Evolutionary conservation across 92 coral and sea anemone genomes (phyloP).

Genomic region (Heliopora coerulea): DNA sequence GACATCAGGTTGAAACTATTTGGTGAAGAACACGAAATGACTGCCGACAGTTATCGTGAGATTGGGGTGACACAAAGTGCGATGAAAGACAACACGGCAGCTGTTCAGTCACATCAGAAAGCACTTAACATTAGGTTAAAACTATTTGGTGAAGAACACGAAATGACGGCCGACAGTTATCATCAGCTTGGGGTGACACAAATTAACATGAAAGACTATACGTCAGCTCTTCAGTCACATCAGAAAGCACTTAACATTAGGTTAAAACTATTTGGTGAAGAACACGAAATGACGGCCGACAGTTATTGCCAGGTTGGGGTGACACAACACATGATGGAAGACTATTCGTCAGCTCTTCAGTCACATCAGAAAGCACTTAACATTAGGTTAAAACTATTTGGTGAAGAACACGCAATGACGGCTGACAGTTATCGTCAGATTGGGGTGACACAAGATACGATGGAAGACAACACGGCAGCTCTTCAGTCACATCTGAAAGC

Average conservation of each 20-base stretch:
- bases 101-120: neutral
- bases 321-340: too few relatives aligned
- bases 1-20: neutral
- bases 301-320: too few relatives aligned
- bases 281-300: too few relatives aligned
- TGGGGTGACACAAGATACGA: too few relatives aligned
- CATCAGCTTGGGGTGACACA: neutral
- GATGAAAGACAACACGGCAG: neutral
- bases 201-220: neutral
- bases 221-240: conserved; percentile 1
- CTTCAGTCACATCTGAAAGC: too few relatives aligned
- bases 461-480: too few relatives aligned
- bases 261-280: too few relatives aligned
- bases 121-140: neutral
- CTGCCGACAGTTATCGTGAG: neutral
- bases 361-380: too few relatives aligned
- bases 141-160: neutral
- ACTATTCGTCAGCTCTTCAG: too few relatives aligned
- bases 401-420: too few relatives aligned
- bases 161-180: conserved; percentile 9
- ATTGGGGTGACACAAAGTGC: neutral
- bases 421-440: too few relatives aligned
- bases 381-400: too few relatives aligned
- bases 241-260: conserved; percentile 19
- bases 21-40: conserved; percentile 20